phyloP scores from a whole-genome alignment of 2,888 invertebrate genomes.

The Iphiclides podalirius region DNA sequence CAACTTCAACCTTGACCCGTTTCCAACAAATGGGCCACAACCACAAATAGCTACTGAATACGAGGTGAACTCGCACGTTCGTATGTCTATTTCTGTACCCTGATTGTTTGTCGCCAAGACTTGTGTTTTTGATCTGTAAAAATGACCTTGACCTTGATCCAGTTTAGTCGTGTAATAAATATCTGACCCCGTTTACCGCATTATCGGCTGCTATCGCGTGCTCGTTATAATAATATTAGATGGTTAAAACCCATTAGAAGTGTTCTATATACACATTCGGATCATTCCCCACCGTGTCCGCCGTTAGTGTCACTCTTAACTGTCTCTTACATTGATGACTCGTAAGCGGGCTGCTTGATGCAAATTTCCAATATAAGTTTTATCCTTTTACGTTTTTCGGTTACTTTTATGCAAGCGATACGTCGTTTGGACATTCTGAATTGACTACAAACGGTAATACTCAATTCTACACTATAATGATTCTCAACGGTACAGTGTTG shows the following conservation, averaged over 20 bases:
- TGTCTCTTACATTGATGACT: background rate
- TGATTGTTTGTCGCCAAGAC: slow-evolving; percentile 62
- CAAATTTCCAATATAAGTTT: too few species aligned
- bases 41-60: slow-evolving; percentile 66
- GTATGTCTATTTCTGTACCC: slow-evolving; percentile 61
- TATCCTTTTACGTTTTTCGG: too few species aligned
- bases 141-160: slow-evolving; percentile 80
- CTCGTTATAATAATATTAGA: slow-evolving; percentile 63
- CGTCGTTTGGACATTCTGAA: too few species aligned
- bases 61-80: slow-evolving; percentile 60
- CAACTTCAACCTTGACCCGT: slow-evolving; percentile 72
- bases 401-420: too few species aligned
- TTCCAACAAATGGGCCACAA: slow-evolving; percentile 60
- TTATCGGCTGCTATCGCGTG: slow-evolving; percentile 67
- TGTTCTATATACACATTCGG: slow-evolving; percentile 34
- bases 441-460: too few species aligned
- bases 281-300: slow-evolving; percentile 12
- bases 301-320: background rate
- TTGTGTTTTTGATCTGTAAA: slow-evolving; percentile 75
- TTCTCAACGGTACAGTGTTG: too few species aligned
- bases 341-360: background rate
- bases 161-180: slow-evolving; percentile 72
- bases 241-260: slow-evolving; percentile 39
- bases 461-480: too few species aligned
- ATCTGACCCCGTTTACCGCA: slow-evolving; percentile 74